Evolutionary conservation across 2,888 invertebrate species (phyloP), one percentile per base, ranked within the genome.

Genomic region (Zhuqinia jingwanae): DNA sequence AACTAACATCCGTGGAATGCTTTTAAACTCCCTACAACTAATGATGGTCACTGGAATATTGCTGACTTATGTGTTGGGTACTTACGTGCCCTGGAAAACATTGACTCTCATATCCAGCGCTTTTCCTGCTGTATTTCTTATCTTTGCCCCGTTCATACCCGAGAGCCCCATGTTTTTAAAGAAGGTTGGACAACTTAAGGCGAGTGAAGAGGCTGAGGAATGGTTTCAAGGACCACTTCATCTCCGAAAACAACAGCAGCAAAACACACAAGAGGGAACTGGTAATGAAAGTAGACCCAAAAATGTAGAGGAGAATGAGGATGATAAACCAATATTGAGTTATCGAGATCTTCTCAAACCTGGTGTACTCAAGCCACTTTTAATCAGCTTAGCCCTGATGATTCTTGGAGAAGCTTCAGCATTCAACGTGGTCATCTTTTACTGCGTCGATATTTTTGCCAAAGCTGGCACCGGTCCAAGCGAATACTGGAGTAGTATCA

Each of bases 11-110:
- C 94, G 98, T 80, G 98, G 98, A 0, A 94, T 95, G 0, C 93
- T 98, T 0, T 97, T 97, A 2, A 96, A 96, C 63, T 96, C 95
- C 91, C 97, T 97, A 92, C 98, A 98, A 92, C 92, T 98, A 17
- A 95, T 96, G 94, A 93, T 98, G 5, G 87, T 87, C 15, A 60
- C 78, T 13, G 90, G 90, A 42, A 89, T 90, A n/a, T 65, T 90
- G n/a, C 87, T 88, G 30, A 84, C 88, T 0, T 97, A 97, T 92
- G 92, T 94, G 0, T 92, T 96, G 2, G 97, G 96, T 0, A 94
- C 95, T 0, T 92, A 94, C 89, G 94, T 95, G 0, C 93, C 94
- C 17, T 94, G 95, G 91, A 94, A 94, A 78, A 92, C 93, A 10
- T 93, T 96, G 89, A 95, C 96, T 2, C 93, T 95, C 3, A 92